Evolutionary conservation across 23 tunicate species (phyloP), one percentile per base, ranked within the genome.

Genomic region (Phallusia fumigata): DNA sequence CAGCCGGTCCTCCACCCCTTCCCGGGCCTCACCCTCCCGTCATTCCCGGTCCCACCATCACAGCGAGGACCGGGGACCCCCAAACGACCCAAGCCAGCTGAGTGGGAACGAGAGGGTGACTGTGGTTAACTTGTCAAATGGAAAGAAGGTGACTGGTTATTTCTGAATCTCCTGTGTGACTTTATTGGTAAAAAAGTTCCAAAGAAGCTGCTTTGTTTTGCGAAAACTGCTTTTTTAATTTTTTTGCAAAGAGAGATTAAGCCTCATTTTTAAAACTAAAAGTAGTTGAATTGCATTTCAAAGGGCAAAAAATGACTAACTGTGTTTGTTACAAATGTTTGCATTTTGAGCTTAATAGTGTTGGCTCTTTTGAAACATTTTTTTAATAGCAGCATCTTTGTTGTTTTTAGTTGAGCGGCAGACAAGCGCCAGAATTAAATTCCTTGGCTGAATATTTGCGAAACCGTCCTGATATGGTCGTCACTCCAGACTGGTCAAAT

Each of bases 101-200:
- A 80, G 78, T 40, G 94, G 94, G n/a, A 88, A 89, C 10, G 94
- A 89, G 33, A 89, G 94, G 75, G 88, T 89, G 52, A 75, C 88
- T 0, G 85, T 89, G 26, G 83, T 89, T 32, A 84, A 89, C 53
- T 10, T 89, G 18, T 74, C 88, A 31, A 83, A 84, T 32, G 94
- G 94, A 36, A 84, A 84, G 50, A 89, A 84, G 82, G 94, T 89
- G 12, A 52, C 32, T 33, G 51, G n/a, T 51, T 51, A 18, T 51
- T 15, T 13, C 58, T 51, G n/a, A 40, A 40, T 40, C 5, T 40
- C 10, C 10, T 40, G 47, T 40, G 5, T 40, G 47, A 3, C 10
- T 40, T 40, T 40, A 3, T 10, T 40, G 47, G 8, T 40, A 3
- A 5, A 40, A 40, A 10, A 40, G 5, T 40, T 40, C 47, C 5